These are phyloP conservation scores for Sebastes taczanowskii DNA, from an alignment of 2,797 vertebrate species.

Conservation along the genomic window DNA sequence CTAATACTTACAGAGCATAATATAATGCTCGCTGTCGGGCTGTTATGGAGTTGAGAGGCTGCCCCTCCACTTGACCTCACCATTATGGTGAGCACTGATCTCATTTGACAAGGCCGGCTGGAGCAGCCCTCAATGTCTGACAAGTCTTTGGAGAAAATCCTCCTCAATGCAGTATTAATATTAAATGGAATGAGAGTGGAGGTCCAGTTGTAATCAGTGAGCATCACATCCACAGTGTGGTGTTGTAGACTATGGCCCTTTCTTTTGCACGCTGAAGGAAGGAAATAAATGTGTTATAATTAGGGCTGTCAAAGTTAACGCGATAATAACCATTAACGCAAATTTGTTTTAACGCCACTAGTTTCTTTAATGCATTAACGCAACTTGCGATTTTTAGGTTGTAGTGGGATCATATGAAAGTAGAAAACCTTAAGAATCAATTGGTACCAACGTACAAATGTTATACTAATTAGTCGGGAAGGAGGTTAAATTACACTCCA, in stretches of 20 bases:
- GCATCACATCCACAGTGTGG: constrained; percentile 64
- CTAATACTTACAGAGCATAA: constrained; percentile 58
- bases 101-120: constrained; percentile 86
- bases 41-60: constrained; percentile 81
- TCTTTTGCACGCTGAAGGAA: constrained; percentile 24
- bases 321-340: too few relatives aligned
- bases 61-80: constrained; percentile 87
- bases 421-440: too few relatives aligned
- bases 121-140: constrained; percentile 81
- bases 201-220: constrained; percentile 73
- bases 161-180: constrained; percentile 78
- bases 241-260: constrained; percentile 33
- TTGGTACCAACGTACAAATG: too few relatives aligned
- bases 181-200: constrained; percentile 71
- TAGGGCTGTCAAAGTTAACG: too few relatives aligned
- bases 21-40: constrained; percentile 77
- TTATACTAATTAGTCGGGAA: too few relatives aligned
- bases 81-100: constrained; percentile 87
- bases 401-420: too few relatives aligned
- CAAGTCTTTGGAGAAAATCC: constrained; percentile 85
- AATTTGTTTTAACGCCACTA: too few relatives aligned
- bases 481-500: too few relatives aligned
- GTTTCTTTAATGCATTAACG: too few relatives aligned
- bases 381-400: too few relatives aligned
- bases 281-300: constrained; percentile 43